Evolutionary conservation across 2,888 invertebrate genomes (phyloP).

Genomic region (Linnaemya tessellans): DNA sequence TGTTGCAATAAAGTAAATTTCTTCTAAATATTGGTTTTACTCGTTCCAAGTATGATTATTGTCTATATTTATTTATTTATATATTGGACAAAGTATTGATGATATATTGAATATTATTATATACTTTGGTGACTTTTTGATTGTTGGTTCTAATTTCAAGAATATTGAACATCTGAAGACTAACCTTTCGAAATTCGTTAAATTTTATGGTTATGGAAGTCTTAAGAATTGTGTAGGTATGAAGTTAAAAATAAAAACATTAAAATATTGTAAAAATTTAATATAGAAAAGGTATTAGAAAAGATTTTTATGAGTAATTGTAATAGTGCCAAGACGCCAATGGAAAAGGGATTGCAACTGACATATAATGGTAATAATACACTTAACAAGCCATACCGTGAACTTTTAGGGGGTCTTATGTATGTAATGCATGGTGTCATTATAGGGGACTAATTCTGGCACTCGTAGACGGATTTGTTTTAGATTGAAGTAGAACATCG

Average conservation of each 20-base stretch:
- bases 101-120: conserved; percentile 20
- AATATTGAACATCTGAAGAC: no score
- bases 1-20: conserved; percentile 36
- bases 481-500: no score
- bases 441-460: no score
- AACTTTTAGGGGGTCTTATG: not conserved
- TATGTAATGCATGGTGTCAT: no score
- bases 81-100: not conserved
- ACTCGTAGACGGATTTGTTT: no score
- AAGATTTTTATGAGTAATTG: conserved; percentile 39
- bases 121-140: conserved; percentile 9
- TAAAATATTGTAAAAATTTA: not conserved
- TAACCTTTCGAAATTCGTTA: no score
- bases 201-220: conserved; percentile 42
- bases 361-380: no score
- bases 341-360: conserved; percentile 34
- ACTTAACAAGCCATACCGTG: not conserved
- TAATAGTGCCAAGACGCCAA: conserved; percentile 46
- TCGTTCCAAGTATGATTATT: conserved; percentile 33
- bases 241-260: not conserved
- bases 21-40: conserved; percentile 19
- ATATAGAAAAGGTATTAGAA: conserved; percentile 34
- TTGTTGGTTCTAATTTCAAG: conserved; percentile 1
- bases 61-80: conserved; percentile 42
- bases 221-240: conserved; percentile 25